phyloP scores from a whole-genome alignment of 2,113 vertebrate genomes.

The Nothobranchius kuhntae region DNA sequence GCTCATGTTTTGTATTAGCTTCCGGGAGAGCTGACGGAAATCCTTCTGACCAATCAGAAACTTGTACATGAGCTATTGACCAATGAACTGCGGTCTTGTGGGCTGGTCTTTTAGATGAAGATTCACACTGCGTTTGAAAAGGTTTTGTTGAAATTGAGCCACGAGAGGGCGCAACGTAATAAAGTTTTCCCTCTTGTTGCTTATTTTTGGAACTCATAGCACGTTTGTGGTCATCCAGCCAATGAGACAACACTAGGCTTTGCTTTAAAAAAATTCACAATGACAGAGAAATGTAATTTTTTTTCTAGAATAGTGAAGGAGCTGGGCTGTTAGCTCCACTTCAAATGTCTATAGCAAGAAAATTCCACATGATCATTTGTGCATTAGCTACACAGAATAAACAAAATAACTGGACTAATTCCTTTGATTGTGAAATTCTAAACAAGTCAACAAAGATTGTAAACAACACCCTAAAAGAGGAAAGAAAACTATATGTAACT shows the following conservation, averaged over 20 bases:
- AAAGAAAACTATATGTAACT: too few species aligned
- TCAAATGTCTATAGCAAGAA: neutral
- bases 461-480: too few species aligned
- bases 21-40: conserved; percentile 17
- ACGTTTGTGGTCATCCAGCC: neutral
- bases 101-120: conserved; percentile 20
- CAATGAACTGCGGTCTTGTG: conserved; percentile 30
- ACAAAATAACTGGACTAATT: too few species aligned
- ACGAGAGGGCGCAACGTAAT: conserved; percentile 30
- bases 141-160: neutral
- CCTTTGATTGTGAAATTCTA: too few species aligned
- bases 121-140: neutral
- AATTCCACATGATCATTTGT: neutral
- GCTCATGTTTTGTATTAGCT: neutral
- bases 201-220: neutral
- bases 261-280: neutral
- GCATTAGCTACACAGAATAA: neutral
- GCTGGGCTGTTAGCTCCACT: neutral
- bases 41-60: conserved; percentile 29
- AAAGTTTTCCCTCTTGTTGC: neutral
- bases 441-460: too few species aligned
- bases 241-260: neutral
- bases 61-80: neutral
- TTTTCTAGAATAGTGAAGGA: neutral
- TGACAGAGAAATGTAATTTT: neutral